Evolutionary conservation across 1,140 invertebrate species (phyloP), one percentile per base, ranked within the genome.

Genomic region (Leptopilina clavipes): DNA sequence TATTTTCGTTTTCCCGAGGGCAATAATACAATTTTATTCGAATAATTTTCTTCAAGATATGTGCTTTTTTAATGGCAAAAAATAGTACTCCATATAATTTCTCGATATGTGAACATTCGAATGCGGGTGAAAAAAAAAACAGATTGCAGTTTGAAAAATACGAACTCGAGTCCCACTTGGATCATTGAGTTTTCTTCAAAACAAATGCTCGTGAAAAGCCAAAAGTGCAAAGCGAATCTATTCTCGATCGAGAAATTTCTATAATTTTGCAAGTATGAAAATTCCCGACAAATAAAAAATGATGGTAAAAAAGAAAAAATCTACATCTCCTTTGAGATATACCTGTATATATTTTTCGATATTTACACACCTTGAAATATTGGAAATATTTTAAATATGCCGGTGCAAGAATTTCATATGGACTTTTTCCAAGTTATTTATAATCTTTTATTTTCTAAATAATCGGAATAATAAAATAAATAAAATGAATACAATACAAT

Each of bases 141-240:
- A 48, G n/a, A 52, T 52, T 52, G 48, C 48, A 52, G 14, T 52
- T 52, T 52, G n/a, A 52, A 52, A 40, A 52, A 52, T 52, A 17
- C n/a, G n/a, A 52, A 52, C 48, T 17, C 45, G 12, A 48, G 12
- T 48, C 48, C 48, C 48, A 52, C 48, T 52, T 52, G 48, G 48
- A 52, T 17, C n/a, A 52, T 52, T 52, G 48, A 52, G 6, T 52
- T 52, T 52, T 52, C 48, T 52, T 9, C 48, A 12, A 52, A 52
- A 52, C 18, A 59, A 22, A 59, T 18, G 19, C 54, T 22, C n/a
- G 48, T 52, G 8, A 52, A 22, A 59, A 18, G 8, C 11, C 18
- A 59, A 18, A 17, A 59, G 17, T 6, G 19, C 18, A 59, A 40
- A 40, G 9, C 9, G 9, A 40, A 40, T 40, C 37, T 59, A 59